A percentile compares a stretch with the other conserved stretches of the same genome.
Evolutionary conservation across 2,888 invertebrate genomes (phyloP).

Genomic region (Athripsodes cinereus): DNA sequence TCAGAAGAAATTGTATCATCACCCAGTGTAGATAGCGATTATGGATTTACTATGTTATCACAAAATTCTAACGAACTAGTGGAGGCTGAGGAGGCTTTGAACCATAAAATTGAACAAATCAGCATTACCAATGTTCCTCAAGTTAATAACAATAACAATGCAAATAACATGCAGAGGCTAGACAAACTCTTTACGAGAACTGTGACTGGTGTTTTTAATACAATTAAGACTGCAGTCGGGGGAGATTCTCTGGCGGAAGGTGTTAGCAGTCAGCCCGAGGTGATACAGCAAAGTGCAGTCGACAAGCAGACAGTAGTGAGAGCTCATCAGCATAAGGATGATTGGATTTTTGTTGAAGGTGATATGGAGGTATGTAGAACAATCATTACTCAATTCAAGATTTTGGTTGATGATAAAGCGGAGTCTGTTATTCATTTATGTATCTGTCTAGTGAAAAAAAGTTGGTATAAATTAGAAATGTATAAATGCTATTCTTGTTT

Average conservation of each 20-base stretch:
- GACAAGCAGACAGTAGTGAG: constrained; percentile 39
- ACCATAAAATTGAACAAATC: constrained; percentile 24
- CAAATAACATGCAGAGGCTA: constrained; percentile 47
- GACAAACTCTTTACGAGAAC: constrained; percentile 67
- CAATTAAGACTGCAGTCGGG: constrained; percentile 62
- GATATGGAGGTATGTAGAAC: constrained; percentile 22
- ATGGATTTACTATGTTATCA: constrained; percentile 23
- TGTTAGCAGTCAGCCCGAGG: constrained; percentile 36
- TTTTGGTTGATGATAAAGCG: too few relatives aligned
- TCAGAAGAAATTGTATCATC: constrained; percentile 12
- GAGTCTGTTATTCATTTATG: too few relatives aligned
- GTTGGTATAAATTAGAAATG: too few relatives aligned
- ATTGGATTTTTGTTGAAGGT: constrained; percentile 26
- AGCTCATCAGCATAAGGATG: constrained; percentile 22
- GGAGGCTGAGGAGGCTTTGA: constrained; percentile 34
- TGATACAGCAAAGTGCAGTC: constrained; percentile 26
- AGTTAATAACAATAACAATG: constrained; percentile 34
- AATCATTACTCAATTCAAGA: too few relatives aligned
- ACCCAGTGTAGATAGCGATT: constrained; percentile 24
- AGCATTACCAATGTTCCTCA: constrained; percentile 30
- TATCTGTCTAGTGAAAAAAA: too few relatives aligned
- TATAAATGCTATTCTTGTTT: too few relatives aligned
- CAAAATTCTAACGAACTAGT: constrained; percentile 28
- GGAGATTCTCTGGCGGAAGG: constrained; percentile 46
- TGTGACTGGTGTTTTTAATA: constrained; percentile 74